Evolutionary conservation across 1,140 invertebrate species (phyloP).

Genomic region (Pinna nobilis): DNA sequence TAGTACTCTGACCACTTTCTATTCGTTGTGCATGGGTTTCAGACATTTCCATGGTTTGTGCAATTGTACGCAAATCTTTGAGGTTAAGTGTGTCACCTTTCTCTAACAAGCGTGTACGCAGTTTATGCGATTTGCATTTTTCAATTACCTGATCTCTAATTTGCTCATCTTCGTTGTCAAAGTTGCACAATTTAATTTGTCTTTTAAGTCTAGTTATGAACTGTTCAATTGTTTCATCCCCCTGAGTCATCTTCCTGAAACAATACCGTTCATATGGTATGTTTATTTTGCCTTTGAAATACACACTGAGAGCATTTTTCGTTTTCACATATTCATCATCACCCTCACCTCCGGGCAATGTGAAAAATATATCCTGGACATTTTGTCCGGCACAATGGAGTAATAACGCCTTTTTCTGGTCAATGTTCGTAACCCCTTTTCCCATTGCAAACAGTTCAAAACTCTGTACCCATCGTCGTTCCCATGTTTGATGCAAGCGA

Average conservation of each 20-base stretch:
- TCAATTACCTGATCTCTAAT: constrained; percentile 43
- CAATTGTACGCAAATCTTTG: constrained; percentile 22
- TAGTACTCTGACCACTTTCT: no score
- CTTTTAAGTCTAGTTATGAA: constrained; percentile 37
- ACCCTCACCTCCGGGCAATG: not conserved
- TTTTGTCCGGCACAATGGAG: constrained; percentile 43
- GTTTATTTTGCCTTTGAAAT: constrained; percentile 35
- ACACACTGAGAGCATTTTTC: constrained; percentile 7
- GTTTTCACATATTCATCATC: constrained; percentile 12
- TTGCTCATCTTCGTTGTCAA: constrained; percentile 19
- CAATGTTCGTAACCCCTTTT: constrained; percentile 31
- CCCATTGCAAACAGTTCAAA: constrained; percentile 40
- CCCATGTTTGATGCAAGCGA: constrained; percentile 20
- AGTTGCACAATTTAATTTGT: constrained; percentile 30
- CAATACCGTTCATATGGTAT: constrained; percentile 24
- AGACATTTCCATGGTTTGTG: not conserved
- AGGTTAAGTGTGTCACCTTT: constrained; percentile 22
- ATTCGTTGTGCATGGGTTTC: constrained; percentile 9
- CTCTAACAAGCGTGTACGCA: constrained; percentile 22
- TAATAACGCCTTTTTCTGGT: constrained; percentile 41
- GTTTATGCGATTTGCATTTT: constrained; percentile 21
- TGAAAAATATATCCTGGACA: constrained; percentile 49
- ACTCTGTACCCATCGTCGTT: constrained; percentile 35
- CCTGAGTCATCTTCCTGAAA: constrained; percentile 26
- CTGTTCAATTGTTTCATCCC: constrained; percentile 29